Conservation (phyloP, 2,888 invertebrate genomes). For the Rotaria sp. region DNA sequence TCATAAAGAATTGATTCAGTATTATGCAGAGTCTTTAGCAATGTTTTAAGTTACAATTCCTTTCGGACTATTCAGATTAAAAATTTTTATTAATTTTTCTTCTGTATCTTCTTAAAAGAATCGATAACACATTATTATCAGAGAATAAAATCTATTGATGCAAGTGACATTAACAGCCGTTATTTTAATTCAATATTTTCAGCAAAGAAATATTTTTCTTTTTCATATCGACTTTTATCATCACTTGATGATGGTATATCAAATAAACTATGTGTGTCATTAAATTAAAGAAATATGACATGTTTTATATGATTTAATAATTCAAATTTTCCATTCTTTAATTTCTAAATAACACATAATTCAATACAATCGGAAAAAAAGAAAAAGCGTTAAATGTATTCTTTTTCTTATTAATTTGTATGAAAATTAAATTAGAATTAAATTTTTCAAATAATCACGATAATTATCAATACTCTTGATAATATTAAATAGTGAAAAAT, state of each 20-base stretch:
- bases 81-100: too few species aligned
- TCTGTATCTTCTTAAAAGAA: too few species aligned
- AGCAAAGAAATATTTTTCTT: too few species aligned
- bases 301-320: constrained; percentile 19
- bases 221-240: too few species aligned
- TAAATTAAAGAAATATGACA: neutral
- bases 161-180: too few species aligned
- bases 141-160: too few species aligned
- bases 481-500: constrained; percentile 89
- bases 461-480: constrained; percentile 93
- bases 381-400: constrained; percentile 34
- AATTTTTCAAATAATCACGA: constrained; percentile 36
- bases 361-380: constrained; percentile 40
- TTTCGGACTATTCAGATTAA: too few species aligned
- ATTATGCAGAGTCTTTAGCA: too few species aligned
- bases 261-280: neutral
- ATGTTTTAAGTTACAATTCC: too few species aligned
- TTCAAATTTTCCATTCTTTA: neutral
- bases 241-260: neutral
- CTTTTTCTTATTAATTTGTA: constrained; percentile 37
- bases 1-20: too few species aligned
- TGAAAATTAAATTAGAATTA: constrained; percentile 33
- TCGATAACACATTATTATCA: too few species aligned
- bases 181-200: too few species aligned
- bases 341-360: neutral